A percentile compares a stretch with the other conserved stretches of the same genome.
Conservation (phyloP, 2,113 vertebrate genomes). For the Agelaius phoeniceus region DNA sequence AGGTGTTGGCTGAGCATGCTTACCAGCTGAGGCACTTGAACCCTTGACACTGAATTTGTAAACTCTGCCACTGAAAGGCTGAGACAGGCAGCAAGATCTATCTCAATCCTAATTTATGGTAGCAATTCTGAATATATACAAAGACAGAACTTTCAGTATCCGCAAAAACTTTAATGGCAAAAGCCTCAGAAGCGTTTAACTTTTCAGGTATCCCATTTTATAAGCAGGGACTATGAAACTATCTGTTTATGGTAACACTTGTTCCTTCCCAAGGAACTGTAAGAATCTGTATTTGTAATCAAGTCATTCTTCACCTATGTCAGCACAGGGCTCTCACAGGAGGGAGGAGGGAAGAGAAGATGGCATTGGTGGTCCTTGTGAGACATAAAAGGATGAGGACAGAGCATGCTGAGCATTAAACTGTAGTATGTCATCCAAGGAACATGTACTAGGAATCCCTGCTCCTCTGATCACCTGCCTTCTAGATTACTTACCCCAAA, state of each 20-base stretch:
- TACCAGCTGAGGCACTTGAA: not conserved
- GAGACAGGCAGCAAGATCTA: not conserved
- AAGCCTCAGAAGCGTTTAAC: not conserved
- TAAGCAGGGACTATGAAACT: not conserved
- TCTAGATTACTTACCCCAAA: not conserved
- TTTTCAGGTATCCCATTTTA: not conserved
- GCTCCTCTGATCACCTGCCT: not conserved
- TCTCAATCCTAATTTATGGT: not conserved
- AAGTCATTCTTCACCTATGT: not conserved
- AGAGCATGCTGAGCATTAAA: not conserved
- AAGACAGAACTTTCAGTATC: not conserved
- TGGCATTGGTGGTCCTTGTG: not conserved
- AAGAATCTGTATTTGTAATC: not conserved
- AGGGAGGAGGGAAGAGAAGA: not conserved
- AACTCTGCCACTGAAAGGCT: not conserved
- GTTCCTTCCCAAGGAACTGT: not conserved
- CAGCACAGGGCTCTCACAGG: fast-evolving
- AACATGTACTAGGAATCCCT: not conserved
- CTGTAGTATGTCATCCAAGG: not conserved
- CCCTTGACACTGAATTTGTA: not conserved
- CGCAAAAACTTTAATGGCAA: not conserved
- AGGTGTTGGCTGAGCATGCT: not conserved
- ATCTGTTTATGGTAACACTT: not conserved
- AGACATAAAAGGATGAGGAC: not conserved
- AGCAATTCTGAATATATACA: not conserved